Conservation (phyloP, 53 echinoderm and acorn worm genomes). For the Paelopatides confundens region DNA sequence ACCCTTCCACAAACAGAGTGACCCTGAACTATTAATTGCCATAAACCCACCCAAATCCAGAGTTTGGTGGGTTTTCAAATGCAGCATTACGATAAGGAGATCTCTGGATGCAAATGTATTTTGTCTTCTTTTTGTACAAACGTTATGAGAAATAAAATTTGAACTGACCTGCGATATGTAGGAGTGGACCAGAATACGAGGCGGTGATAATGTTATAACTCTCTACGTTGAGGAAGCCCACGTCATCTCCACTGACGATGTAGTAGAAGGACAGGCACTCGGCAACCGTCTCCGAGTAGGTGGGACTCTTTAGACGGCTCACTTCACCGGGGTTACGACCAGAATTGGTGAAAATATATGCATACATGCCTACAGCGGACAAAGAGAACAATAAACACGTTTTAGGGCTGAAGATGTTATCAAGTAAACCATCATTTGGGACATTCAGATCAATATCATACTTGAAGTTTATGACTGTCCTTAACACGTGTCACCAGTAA, state of each 20-base stretch:
- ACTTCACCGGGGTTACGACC: slow-evolving; percentile 17
- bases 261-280: slow-evolving; percentile 88
- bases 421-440: too few relatives aligned
- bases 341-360: neutral
- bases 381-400: neutral
- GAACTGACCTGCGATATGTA: slow-evolving; percentile 11
- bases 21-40: too few relatives aligned
- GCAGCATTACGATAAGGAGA: too few relatives aligned
- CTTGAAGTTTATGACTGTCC: too few relatives aligned
- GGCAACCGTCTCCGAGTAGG: slow-evolving; percentile 48
- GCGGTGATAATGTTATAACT: slow-evolving; percentile 14
- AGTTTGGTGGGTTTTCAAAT: too few relatives aligned
- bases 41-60: too few relatives aligned
- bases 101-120: neutral
- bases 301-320: slow-evolving; percentile 68
- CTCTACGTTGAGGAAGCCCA: slow-evolving; percentile 61
- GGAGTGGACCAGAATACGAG: neutral
- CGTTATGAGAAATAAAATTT: too few relatives aligned
- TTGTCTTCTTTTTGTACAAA: too few relatives aligned
- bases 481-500: too few relatives aligned
- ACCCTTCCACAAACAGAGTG: too few relatives aligned
- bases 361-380: slow-evolving; percentile 21
- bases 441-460: too few relatives aligned
- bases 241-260: slow-evolving; percentile 77
- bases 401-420: too few relatives aligned